Evolutionary conservation across 2,888 invertebrate genomes (phyloP).

Genomic region (Nymphalis polychloros): DNA sequence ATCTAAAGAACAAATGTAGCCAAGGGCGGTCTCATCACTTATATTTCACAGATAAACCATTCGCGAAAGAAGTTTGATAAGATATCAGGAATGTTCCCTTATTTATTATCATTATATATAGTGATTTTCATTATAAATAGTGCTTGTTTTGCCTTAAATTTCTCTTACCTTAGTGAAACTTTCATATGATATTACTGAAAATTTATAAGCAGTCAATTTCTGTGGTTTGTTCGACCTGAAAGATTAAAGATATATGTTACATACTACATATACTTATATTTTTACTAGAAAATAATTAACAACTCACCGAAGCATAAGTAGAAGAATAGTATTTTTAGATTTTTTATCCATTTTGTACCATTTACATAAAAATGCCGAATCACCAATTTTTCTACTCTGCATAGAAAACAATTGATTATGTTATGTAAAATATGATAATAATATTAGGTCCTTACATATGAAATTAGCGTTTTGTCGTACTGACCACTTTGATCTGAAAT

Average conservation of each 20-base stretch:
- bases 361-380: slow-evolving; percentile 58
- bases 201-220: slow-evolving; percentile 67
- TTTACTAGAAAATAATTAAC: background rate
- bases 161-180: slow-evolving; percentile 65
- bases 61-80: too few relatives aligned
- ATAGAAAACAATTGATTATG: slow-evolving; percentile 26
- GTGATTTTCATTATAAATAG: too few relatives aligned
- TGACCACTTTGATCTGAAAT: too few relatives aligned
- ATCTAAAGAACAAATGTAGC: too few relatives aligned
- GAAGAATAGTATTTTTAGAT: slow-evolving; percentile 57
- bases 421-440: too few relatives aligned
- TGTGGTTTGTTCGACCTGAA: slow-evolving; percentile 59
- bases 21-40: too few relatives aligned
- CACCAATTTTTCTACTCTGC: slow-evolving; percentile 60
- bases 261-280: background rate
- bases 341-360: slow-evolving; percentile 63
- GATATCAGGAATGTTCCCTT: too few relatives aligned
- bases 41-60: too few relatives aligned
- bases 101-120: too few relatives aligned
- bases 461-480: too few relatives aligned
- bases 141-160: background rate
- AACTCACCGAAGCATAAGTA: slow-evolving; percentile 59
- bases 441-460: too few relatives aligned
- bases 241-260: slow-evolving; percentile 27
- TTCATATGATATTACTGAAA: slow-evolving; percentile 63